phyloP scores from a whole-genome alignment of 1,140 invertebrate species.

The Calliopsis andreniformis region DNA sequence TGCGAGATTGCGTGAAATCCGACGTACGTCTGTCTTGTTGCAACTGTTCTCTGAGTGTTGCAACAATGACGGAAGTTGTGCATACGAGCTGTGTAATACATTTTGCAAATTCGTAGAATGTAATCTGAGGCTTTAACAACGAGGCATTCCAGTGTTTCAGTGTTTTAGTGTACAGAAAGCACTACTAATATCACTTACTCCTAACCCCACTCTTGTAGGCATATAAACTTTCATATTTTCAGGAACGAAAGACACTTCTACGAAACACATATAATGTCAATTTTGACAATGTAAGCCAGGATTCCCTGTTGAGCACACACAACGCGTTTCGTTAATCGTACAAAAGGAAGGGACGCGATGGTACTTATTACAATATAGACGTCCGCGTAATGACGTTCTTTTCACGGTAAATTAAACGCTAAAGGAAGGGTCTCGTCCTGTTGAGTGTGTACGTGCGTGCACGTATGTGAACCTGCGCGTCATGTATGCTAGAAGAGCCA shows the following conservation, averaged over 20 bases:
- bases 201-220: constrained; percentile 9
- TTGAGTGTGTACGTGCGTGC: not conserved
- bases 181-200: not conserved
- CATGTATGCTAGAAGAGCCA: not conserved
- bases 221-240: constrained; percentile 34
- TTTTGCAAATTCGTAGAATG: not conserved
- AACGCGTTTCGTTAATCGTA: constrained; percentile 19
- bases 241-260: too few relatives aligned
- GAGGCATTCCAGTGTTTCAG: constrained; percentile 16
- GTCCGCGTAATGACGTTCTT: constrained; percentile 48
- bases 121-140: constrained; percentile 12
- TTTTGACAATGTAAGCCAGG: not conserved
- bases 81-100: not conserved
- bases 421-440: constrained; percentile 43
- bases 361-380: constrained; percentile 41
- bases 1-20: not conserved
- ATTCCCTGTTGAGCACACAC: not conserved
- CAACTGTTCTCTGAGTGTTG: not conserved
- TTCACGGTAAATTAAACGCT: constrained; percentile 66
- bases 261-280: too few relatives aligned
- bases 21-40: not conserved
- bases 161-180: constrained; percentile 17
- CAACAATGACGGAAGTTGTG: constrained; percentile 14
- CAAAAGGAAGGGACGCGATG: constrained; percentile 18
- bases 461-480: not conserved